Conservation (phyloP, 2,888 invertebrate species). For the Petrophora chlorosata region DNA sequence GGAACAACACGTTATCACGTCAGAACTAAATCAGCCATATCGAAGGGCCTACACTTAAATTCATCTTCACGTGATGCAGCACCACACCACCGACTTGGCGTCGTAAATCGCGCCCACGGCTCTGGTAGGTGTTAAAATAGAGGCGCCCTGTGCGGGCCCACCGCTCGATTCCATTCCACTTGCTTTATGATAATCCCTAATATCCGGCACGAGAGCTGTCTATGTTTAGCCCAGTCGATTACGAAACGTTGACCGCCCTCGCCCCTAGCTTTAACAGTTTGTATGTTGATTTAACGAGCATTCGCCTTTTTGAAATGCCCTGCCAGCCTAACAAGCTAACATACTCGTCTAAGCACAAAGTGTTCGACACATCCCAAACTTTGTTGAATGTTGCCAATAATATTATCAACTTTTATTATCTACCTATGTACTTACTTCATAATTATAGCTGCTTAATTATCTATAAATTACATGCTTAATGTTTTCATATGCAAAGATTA, state of each 20-base stretch:
- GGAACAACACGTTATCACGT: too few species aligned
- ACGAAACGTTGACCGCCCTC: slow-evolving; percentile 52
- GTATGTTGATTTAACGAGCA: slow-evolving; percentile 7
- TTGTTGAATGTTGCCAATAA: neutral
- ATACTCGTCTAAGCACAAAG: neutral
- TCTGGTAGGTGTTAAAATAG: slow-evolving; percentile 80
- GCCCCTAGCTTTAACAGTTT: slow-evolving; percentile 18
- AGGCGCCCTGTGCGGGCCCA: slow-evolving; percentile 77
- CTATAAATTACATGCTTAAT: too few species aligned
- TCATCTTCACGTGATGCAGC: slow-evolving; percentile 51
- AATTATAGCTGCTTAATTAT: too few species aligned
- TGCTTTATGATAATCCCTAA: slow-evolving; percentile 82
- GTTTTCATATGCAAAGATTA: too few species aligned
- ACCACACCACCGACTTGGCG: slow-evolving; percentile 46
- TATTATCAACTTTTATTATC: too few species aligned
- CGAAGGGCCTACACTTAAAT: slow-evolving; percentile 45
- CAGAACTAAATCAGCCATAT: neutral
- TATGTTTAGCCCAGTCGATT: slow-evolving; percentile 67
- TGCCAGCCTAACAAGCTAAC: neutral
- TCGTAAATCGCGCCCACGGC: slow-evolving; percentile 79
- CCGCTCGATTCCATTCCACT: slow-evolving; percentile 73
- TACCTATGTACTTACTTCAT: too few species aligned
- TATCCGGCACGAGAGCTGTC: slow-evolving; percentile 73
- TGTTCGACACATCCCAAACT: neutral
- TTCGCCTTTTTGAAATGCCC: neutral